Conservation (phyloP, 1,140 invertebrate genomes). For the Trichoplusia ni region DNA sequence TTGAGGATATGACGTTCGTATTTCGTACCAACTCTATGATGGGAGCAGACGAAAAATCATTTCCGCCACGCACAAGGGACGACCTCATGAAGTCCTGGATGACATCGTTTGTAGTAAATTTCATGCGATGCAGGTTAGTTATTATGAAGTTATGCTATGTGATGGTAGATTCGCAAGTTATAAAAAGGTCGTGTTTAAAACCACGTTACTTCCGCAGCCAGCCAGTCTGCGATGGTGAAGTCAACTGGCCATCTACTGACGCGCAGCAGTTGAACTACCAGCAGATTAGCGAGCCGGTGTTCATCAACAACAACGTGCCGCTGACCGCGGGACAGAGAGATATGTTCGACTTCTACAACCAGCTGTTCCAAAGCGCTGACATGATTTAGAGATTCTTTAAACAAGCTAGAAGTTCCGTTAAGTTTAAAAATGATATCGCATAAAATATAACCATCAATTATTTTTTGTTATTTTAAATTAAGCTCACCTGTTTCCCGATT, state of each 20-base stretch:
- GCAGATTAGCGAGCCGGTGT: neutral
- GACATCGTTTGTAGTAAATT: conserved; percentile 24
- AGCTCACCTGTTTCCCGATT: too few species aligned
- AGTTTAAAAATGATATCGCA: too few species aligned
- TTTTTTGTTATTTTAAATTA: too few species aligned
- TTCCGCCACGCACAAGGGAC: conserved; percentile 26
- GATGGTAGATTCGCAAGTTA: too few species aligned
- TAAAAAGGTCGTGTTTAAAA: too few species aligned
- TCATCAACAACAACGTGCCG: neutral
- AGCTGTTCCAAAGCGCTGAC: neutral
- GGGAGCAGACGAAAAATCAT: neutral
- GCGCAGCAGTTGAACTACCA: neutral
- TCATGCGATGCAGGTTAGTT: conserved; percentile 34
- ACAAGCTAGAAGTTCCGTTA: neutral
- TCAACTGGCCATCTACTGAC: neutral
- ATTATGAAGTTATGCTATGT: neutral
- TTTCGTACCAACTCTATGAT: conserved; percentile 36
- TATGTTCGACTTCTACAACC: conserved; percentile 10
- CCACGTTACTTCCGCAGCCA: neutral
- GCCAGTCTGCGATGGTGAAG: neutral
- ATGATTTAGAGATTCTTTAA: neutral
- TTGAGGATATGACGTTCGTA: conserved; percentile 43
- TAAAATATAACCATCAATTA: too few species aligned
- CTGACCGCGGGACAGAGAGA: neutral
- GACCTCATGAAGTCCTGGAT: conserved; percentile 35